A percentile compares a stretch with the other conserved stretches of the same genome.
These are phyloP conservation scores for Venusia cambrica DNA, from an alignment of 2,888 invertebrate species.

Conservation along the genomic window DNA sequence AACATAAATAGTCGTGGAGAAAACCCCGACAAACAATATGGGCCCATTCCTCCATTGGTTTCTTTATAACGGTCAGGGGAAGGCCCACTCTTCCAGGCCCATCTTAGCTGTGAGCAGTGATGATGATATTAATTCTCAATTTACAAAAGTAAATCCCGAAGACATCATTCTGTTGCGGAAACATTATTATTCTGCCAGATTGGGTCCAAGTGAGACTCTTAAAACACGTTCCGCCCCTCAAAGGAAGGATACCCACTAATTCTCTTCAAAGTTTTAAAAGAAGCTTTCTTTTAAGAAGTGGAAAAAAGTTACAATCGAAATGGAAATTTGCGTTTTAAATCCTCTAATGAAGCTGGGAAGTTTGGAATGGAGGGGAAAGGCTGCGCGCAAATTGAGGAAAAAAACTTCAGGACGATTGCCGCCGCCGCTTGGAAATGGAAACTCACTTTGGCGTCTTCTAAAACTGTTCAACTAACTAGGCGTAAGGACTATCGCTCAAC, in stretches of 20 bases:
- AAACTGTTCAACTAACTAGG: no score
- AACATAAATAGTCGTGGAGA: no score
- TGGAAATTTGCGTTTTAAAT: conserved; percentile 81
- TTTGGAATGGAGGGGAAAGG: conserved; percentile 78
- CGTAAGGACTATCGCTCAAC: no score
- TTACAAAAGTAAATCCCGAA: conserved; percentile 15
- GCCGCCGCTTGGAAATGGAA: conserved; percentile 24
- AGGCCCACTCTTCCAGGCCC: no score
- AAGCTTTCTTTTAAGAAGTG: conserved; percentile 77
- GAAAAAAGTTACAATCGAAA: conserved; percentile 81
- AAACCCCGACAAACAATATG: no score
- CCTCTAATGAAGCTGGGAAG: conserved; percentile 80
- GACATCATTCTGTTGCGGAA: conserved; percentile 40
- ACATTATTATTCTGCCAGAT: conserved; percentile 72
- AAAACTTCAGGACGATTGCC: conserved; percentile 42
- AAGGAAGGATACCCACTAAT: conserved; percentile 78
- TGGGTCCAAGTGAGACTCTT: conserved; percentile 70
- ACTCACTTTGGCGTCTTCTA: no score
- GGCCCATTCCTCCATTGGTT: no score
- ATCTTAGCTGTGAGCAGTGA: no score
- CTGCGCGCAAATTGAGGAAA: conserved; percentile 74
- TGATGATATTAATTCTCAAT: neutral
- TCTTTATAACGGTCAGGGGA: no score
- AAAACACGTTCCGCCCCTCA: conserved; percentile 70
- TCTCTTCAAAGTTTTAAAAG: conserved; percentile 76